Conservation (phyloP, 2,888 invertebrate genomes). For the Pristionchus fissidentatus region DNA sequence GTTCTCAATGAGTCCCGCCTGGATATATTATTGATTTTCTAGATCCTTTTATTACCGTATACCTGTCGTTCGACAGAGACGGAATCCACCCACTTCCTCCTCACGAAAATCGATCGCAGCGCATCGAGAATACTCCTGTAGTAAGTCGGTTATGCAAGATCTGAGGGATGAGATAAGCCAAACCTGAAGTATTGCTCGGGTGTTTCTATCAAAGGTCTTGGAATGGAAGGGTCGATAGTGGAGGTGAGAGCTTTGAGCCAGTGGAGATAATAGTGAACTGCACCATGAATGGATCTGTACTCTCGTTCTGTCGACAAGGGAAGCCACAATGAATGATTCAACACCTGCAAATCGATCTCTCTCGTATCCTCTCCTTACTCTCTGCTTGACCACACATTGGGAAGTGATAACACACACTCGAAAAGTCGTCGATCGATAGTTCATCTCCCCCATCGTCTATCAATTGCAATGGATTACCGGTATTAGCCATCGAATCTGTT, state of each 20-base stretch:
- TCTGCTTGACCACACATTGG: conserved; percentile 45
- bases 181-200: conserved; percentile 65
- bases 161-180: not conserved
- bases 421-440: conserved; percentile 8
- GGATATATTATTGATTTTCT: not conserved
- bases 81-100: conserved; percentile 51
- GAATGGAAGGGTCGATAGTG: conserved; percentile 60
- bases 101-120: conserved; percentile 65
- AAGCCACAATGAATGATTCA: conserved; percentile 70
- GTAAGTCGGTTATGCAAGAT: not conserved
- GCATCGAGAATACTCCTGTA: conserved; percentile 70
- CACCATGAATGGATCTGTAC: conserved; percentile 50
- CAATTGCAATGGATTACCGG: conserved; percentile 56
- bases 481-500: conserved; percentile 73
- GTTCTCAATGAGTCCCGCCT: conserved; percentile 61
- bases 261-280: conserved; percentile 56
- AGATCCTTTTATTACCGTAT: conserved; percentile 8
- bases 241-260: conserved; percentile 64
- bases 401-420: conserved; percentile 32
- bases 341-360: conserved; percentile 56
- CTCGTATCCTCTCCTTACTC: conserved; percentile 21
- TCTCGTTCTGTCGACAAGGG: conserved; percentile 65
- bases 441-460: not conserved
- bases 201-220: conserved; percentile 61
- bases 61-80: conserved; percentile 43